Conservation (phyloP, 1,140 invertebrate genomes). For the Drusus annulatus region DNA sequence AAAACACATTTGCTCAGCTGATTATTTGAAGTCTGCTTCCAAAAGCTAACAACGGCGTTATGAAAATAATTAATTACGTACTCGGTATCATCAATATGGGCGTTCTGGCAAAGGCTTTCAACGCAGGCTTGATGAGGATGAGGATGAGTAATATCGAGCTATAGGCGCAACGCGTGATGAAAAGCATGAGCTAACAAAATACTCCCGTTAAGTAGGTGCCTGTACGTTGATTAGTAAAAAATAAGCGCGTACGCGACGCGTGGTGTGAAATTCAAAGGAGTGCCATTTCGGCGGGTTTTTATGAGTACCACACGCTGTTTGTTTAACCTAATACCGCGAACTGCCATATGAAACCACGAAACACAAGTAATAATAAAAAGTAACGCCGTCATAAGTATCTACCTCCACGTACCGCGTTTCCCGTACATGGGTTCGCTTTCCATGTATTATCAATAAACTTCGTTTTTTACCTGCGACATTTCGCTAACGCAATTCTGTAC, state of each 20-base stretch:
- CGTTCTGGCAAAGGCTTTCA: not conserved
- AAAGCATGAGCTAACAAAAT: not conserved
- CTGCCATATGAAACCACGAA: not conserved
- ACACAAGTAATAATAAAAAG: slow-evolving; percentile 6
- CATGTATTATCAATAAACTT: not conserved
- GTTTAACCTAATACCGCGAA: not conserved
- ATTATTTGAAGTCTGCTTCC: too few relatives aligned
- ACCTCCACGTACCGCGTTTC: not conserved
- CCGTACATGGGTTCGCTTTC: slow-evolving; percentile 4
- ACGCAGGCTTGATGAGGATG: not conserved
- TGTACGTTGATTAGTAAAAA: slow-evolving; percentile 32
- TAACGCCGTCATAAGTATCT: not conserved
- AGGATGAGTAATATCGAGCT: too few relatives aligned
- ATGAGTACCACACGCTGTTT: slow-evolving; percentile 7
- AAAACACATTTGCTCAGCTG: too few relatives aligned
- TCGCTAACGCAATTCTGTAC: not conserved
- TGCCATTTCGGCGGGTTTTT: slow-evolving; percentile 25
- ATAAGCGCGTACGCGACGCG: not conserved
- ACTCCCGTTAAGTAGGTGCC: not conserved
- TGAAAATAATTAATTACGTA: slow-evolving; percentile 12
- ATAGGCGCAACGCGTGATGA: not conserved
- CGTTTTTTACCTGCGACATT: slow-evolving; percentile 10
- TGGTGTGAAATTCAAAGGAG: slow-evolving; percentile 18
- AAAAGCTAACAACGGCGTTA: not conserved
- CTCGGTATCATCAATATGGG: not conserved